Base-by-base conservation (phyloP, 2,888 invertebrate genomes). In the Melanostoma scalare region DNA sequence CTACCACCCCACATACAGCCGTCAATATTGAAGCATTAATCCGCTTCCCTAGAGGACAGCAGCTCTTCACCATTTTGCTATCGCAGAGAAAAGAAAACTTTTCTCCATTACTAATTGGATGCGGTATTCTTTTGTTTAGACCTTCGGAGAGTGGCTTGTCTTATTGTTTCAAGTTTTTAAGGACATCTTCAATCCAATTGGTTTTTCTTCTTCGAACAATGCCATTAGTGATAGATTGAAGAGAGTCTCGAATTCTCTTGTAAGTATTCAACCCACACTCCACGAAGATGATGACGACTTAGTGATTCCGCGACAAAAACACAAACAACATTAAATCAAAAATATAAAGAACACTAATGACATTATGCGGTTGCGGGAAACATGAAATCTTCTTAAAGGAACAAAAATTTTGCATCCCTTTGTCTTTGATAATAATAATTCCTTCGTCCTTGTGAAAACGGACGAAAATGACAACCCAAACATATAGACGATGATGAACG, bases 21-120 rank as follows among this genome's bases (percentile, higher is more conserved):
- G 63, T 78, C 82, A 82, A 82, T 82, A 82, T 78, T 79, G 65
- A 60, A 60, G 55, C 71, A 74, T 84, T 84, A 84, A 84, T 84
- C 84, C 79, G 69, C 75, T 84, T 79, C 73, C 61, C 60, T n/a
- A 56, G 50, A 67, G 56, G 48, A 75, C 68, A 73, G 48, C 48
- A 33, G 48, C 78, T 42, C 58, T 53, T 36, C 3, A 10, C 46
- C 65, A 20, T 6, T 42, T 6, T 8, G 6, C 20, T 36, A 33
- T 10, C 36, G 30, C 6, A 30, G 40, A 20, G 20, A 42, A 4
- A 10, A 48, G 33, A 48, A 60, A 31, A 76, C 40, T 72, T 81
- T 67, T 76, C 55, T 31, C 38, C 61, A 50, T 42, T 68, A 60
- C 84, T 84, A 84, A 84, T 84, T 84, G 84, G 84, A 79, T 84